Conservation (phyloP, 2,888 invertebrate genomes). For the Diloba caeruleocephala region DNA sequence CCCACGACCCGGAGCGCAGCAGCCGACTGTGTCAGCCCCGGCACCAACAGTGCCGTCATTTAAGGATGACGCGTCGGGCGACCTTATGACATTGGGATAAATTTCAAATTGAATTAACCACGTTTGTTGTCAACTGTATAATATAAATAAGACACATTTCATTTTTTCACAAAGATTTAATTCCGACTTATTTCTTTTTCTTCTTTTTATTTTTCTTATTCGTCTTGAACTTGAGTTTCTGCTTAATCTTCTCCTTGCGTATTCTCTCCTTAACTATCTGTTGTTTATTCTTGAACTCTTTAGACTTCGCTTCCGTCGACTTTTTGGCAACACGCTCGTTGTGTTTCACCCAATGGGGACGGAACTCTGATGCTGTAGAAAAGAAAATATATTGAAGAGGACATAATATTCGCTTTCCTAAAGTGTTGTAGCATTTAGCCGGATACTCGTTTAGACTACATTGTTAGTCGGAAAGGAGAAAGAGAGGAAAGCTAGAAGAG, state of each 20-base stretch:
- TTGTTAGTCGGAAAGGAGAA: no score
- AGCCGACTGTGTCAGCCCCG: no score
- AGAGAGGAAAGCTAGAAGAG: no score
- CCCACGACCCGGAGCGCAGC: no score
- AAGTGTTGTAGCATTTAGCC: no score
- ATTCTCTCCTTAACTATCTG: conserved; percentile 93
- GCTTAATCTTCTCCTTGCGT: conserved; percentile 90
- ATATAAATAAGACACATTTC: neutral
- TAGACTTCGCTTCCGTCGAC: conserved; percentile 76
- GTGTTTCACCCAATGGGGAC: conserved; percentile 94
- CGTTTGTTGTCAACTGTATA: no score
- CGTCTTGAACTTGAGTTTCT: conserved; percentile 82
- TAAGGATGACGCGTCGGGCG: no score
- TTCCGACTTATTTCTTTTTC: conserved; percentile 58
- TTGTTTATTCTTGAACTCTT: conserved; percentile 92
- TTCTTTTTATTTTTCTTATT: conserved; percentile 74
- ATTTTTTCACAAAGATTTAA: neutral
- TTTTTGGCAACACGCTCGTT: conserved; percentile 90
- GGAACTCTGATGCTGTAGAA: conserved; percentile 84
- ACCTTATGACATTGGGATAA: no score
- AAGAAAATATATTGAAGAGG: neutral
- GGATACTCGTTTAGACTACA: no score
- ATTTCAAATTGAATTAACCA: no score
- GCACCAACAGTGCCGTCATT: no score
- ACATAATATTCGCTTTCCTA: no score